Percentiles rank a stretch among this genome's conserved stretches.
Evolutionary conservation across 2,797 vertebrate genomes (phyloP).

Genomic region (Tokudaia tokunoshimensis): DNA sequence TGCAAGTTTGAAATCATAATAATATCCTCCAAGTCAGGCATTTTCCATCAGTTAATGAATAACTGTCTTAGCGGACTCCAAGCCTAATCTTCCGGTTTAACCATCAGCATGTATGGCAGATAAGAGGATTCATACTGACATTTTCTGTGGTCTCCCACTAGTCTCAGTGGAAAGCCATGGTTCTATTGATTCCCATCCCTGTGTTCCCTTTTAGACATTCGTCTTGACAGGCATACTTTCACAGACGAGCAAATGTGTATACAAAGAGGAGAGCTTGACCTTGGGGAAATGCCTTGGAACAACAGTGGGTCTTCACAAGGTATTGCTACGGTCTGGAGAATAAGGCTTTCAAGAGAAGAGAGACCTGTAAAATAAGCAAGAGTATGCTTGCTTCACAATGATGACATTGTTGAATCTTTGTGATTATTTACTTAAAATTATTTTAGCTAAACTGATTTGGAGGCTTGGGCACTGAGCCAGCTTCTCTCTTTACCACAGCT

Average conservation of each 20-base stretch:
- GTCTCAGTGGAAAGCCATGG: constrained; percentile 67
- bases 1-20: constrained; percentile 60
- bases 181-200: constrained; percentile 65
- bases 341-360: neutral
- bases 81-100: constrained; percentile 64
- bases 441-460: constrained; percentile 43
- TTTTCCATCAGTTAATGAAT: constrained; percentile 71
- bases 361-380: neutral
- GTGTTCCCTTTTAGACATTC: constrained; percentile 66
- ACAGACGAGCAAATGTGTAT: constrained; percentile 66
- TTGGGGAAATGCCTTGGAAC: constrained; percentile 41
- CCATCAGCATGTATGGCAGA: neutral
- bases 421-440: constrained; percentile 26
- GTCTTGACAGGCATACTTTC: constrained; percentile 70
- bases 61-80: constrained; percentile 1
- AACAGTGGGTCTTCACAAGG: constrained; percentile 8
- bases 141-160: constrained; percentile 71
- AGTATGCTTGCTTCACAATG: neutral
- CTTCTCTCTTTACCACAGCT: constrained; percentile 22
- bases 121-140: constrained; percentile 72
- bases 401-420: neutral
- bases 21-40: constrained; percentile 31
- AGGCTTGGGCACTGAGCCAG: constrained; percentile 6
- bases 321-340: neutral
- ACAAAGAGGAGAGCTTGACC: constrained; percentile 58